Conservation (phyloP, 2,797 vertebrate genomes). For the Octomys mimax region DNA sequence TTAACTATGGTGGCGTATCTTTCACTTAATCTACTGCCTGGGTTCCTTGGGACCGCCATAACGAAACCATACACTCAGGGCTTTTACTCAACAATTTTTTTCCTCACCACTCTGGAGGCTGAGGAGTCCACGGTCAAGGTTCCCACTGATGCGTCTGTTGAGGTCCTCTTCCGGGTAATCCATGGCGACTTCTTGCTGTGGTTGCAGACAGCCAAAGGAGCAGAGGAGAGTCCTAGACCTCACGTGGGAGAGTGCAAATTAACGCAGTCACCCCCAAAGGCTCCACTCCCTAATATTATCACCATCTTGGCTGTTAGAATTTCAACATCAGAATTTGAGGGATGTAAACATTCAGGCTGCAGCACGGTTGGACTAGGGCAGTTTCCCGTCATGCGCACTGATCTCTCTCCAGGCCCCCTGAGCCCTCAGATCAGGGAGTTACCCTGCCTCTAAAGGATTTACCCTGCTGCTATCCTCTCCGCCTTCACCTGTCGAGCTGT, state of each 20-base stretch:
- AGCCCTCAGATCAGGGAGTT: rapidly evolving
- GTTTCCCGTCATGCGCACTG: background rate
- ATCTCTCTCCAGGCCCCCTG: rapidly evolving
- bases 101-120: background rate
- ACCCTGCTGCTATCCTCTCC: background rate
- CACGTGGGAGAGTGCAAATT: background rate
- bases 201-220: background rate
- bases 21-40: background rate
- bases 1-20: background rate
- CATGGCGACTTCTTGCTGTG: background rate
- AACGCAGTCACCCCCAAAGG: background rate
- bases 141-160: background rate
- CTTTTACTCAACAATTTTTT: background rate
- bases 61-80: background rate
- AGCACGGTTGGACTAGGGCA: background rate
- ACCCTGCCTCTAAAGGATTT: background rate
- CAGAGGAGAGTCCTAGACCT: background rate
- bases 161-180: background rate
- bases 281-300: background rate
- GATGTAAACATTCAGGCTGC: background rate
- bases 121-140: background rate
- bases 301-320: background rate
- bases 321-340: background rate
- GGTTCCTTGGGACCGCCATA: background rate
- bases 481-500: background rate